Evolutionary conservation across 1,140 invertebrate genomes (phyloP).

Genomic region (Brachionus koreanus): DNA sequence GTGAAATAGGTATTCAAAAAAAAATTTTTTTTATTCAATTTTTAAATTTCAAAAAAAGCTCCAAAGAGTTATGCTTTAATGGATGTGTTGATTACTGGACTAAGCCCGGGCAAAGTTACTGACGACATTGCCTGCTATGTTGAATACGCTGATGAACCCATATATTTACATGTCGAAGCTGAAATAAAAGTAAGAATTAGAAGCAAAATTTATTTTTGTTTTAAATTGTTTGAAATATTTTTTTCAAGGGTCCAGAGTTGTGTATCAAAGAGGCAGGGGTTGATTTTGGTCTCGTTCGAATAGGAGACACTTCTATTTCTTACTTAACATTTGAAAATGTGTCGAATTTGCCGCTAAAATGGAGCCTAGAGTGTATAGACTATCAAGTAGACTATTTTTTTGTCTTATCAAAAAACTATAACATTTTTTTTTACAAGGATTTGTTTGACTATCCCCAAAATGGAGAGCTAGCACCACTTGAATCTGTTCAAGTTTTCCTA

Average conservation of each 20-base stretch:
- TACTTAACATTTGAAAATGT: slow-evolving; percentile 50
- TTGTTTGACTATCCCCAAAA: slow-evolving; percentile 41
- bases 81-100: slow-evolving; percentile 54
- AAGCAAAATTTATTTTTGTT: background rate
- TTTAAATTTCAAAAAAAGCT: slow-evolving; percentile 49
- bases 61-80: slow-evolving; percentile 47
- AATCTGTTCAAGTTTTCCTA: slow-evolving; percentile 48
- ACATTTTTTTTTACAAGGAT: slow-evolving; percentile 45
- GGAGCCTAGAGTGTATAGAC: background rate
- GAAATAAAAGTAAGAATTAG: slow-evolving; percentile 52
- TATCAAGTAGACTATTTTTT: background rate
- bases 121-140: slow-evolving; percentile 54
- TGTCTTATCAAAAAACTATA: slow-evolving; percentile 47
- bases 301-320: slow-evolving; percentile 48
- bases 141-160: slow-evolving; percentile 53
- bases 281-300: slow-evolving; percentile 53
- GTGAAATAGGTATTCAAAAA: slow-evolving; percentile 53
- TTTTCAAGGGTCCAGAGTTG: slow-evolving; percentile 53
- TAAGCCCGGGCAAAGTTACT: slow-evolving; percentile 51
- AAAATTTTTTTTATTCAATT: slow-evolving; percentile 43
- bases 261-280: slow-evolving; percentile 50
- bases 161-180: slow-evolving; percentile 53
- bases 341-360: slow-evolving; percentile 46
- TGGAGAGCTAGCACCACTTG: slow-evolving; percentile 51
- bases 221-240: background rate